Evolutionary conservation across 2,888 invertebrate genomes (phyloP).

Genomic region (Epistrophe eligans): DNA sequence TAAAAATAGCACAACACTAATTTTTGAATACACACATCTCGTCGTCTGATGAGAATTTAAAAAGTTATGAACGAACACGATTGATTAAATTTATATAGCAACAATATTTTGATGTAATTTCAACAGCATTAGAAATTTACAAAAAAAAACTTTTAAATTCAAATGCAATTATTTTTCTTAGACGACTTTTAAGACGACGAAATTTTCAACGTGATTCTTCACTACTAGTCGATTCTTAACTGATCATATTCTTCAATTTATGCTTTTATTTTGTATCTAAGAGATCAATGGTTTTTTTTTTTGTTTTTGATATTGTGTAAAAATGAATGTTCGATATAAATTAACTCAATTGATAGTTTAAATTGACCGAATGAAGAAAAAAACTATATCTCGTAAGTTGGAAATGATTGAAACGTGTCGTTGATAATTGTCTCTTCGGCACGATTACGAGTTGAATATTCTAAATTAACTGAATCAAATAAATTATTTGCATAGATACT

Average conservation of each 20-base stretch:
- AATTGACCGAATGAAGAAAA: constrained; percentile 52
- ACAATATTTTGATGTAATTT: too few relatives aligned
- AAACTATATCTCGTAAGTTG: constrained; percentile 25
- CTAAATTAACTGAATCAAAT: constrained; percentile 49
- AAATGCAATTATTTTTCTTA: not conserved
- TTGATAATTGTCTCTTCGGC: constrained; percentile 10
- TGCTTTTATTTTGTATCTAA: constrained; percentile 62
- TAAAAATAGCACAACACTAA: constrained; percentile 67
- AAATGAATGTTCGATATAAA: constrained; percentile 53
- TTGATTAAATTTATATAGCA: not conserved
- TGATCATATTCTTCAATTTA: constrained; percentile 54
- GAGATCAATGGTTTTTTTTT: constrained; percentile 43
- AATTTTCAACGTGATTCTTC: constrained; percentile 38
- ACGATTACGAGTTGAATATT: constrained; percentile 50
- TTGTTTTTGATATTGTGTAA: constrained; percentile 29
- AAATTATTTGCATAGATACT: constrained; percentile 36
- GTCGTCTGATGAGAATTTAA: not conserved
- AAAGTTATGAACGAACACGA: constrained; percentile 22
- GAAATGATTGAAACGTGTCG: constrained; percentile 31
- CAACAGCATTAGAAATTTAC: not conserved
- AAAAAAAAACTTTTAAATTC: not conserved
- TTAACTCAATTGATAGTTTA: constrained; percentile 57
- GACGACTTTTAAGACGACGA: not conserved
- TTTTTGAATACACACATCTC: constrained; percentile 49
- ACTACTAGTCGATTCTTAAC: constrained; percentile 57